phyloP scores from a whole-genome alignment of 2,888 invertebrate species.

The Epistrophe grossulariae region DNA sequence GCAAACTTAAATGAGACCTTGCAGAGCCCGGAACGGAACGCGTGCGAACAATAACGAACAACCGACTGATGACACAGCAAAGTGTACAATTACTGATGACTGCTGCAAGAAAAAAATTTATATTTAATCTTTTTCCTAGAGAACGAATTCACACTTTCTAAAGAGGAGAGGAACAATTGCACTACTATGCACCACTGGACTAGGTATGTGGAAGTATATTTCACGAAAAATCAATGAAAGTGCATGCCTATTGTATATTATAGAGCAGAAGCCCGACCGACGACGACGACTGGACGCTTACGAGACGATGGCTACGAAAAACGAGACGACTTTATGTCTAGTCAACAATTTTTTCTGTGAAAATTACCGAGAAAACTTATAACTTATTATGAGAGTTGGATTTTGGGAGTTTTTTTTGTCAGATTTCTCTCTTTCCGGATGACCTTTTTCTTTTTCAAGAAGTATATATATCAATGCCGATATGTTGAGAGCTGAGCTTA shows the following conservation, averaged over 20 bases:
- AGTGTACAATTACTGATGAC: constrained; percentile 36
- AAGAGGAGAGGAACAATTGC: constrained; percentile 16
- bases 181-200: constrained; percentile 1
- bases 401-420: constrained; percentile 26
- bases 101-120: constrained; percentile 30
- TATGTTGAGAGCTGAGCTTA: neutral
- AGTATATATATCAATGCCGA: neutral
- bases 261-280: neutral
- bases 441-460: constrained; percentile 17
- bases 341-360: constrained; percentile 49
- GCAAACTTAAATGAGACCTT: constrained; percentile 6
- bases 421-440: constrained; percentile 21
- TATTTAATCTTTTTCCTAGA: constrained; percentile 14
- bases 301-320: constrained; percentile 29
- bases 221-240: constrained; percentile 71
- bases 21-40: constrained; percentile 41
- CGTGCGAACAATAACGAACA: constrained; percentile 26
- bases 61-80: constrained; percentile 35
- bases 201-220: constrained; percentile 16
- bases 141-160: constrained; percentile 51
- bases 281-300: constrained; percentile 2
- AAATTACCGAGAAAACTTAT: constrained; percentile 50
- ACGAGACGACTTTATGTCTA: constrained; percentile 47
- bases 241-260: constrained; percentile 18
- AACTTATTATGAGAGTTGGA: neutral